Evolutionary conservation across 2,797 vertebrate species (phyloP).

Genomic region (Scolopax bukidnonensis): DNA sequence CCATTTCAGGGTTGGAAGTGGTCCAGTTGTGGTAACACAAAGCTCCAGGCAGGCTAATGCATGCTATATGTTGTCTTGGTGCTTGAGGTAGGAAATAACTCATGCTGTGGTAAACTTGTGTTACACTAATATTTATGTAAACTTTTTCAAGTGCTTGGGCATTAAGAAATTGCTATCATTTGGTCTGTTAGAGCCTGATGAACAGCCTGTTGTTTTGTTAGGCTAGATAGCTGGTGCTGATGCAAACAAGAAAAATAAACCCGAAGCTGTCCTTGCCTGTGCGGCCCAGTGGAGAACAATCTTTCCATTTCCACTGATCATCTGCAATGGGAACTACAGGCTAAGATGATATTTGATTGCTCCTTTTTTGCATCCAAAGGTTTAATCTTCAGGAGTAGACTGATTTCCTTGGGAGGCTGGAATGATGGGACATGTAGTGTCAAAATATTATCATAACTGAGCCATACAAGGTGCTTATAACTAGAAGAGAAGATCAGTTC

Average conservation of each 20-base stretch:
- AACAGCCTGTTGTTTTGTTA: neutral
- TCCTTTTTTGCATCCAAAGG: neutral
- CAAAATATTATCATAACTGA: neutral
- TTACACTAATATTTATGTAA: slow-evolving; percentile 39
- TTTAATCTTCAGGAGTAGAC: neutral
- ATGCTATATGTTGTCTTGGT: neutral
- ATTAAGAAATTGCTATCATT: neutral
- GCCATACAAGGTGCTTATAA: neutral
- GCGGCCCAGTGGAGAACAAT: neutral
- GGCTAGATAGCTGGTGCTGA: neutral
- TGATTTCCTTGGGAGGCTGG: neutral
- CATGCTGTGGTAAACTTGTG: rapidly evolving
- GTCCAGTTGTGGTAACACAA: neutral
- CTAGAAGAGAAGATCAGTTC: neutral
- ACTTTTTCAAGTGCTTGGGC: neutral
- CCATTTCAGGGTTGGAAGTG: neutral
- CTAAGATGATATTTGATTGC: neutral
- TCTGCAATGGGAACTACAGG: neutral
- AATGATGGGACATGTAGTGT: neutral
- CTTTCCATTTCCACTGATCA: neutral
- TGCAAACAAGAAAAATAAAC: neutral
- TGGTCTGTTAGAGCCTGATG: neutral
- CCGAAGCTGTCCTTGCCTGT: neutral
- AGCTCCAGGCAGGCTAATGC: neutral
- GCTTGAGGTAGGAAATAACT: neutral